Percentiles rank a stretch among this genome's conserved stretches.
Evolutionary conservation across 2,888 invertebrate species (phyloP).

Genomic region (Morinoia aosen): DNA sequence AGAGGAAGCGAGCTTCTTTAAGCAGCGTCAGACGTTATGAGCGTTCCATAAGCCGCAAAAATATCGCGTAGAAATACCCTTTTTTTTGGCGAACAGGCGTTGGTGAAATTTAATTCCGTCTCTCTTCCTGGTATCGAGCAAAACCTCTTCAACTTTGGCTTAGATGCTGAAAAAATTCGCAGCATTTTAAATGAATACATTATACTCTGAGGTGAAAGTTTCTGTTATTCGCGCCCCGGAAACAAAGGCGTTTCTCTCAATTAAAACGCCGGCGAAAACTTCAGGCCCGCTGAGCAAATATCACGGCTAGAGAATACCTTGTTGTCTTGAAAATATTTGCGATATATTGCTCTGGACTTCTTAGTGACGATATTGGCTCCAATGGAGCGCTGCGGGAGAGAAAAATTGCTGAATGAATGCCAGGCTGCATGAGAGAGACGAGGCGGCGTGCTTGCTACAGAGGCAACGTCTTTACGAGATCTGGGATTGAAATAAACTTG

Average conservation of each 20-base stretch:
- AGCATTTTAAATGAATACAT: neutral
- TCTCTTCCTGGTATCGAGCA: neutral
- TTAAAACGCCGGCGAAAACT: neutral
- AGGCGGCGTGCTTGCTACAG: neutral
- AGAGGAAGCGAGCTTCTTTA: neutral
- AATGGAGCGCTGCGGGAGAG: neutral
- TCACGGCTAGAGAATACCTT: neutral
- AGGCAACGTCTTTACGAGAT: neutral
- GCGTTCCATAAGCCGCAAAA: neutral
- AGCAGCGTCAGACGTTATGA: neutral
- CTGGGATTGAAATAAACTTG: neutral
- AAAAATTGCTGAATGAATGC: neutral
- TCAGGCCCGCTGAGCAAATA: neutral
- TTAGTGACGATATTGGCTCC: neutral
- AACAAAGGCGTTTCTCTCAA: neutral
- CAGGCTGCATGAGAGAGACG: neutral
- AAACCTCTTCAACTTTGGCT: constrained; percentile 4
- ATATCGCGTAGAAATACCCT: neutral
- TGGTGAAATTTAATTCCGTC: neutral
- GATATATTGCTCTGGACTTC: neutral
- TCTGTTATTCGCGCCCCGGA: neutral
- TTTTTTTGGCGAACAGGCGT: neutral
- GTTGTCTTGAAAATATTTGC: neutral
- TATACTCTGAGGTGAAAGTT: neutral
- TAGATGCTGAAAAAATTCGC: neutral